Base-by-base conservation (phyloP, 2,797 vertebrate genomes). In the Valencia hispanica region DNA sequence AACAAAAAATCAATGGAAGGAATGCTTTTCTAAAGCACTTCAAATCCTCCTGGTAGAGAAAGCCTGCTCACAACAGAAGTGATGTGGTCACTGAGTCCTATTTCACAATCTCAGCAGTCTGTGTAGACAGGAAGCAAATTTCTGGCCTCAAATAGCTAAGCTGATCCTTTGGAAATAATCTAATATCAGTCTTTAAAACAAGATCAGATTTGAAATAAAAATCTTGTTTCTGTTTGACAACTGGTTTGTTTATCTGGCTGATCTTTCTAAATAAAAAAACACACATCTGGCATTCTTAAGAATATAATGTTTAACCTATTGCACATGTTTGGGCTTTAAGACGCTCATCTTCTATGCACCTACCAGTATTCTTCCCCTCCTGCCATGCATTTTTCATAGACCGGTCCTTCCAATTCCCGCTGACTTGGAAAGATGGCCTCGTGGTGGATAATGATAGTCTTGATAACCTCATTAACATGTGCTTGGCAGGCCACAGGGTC, bases 391-490 rank as follows among this genome's bases (percentile, higher is more conserved):
- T 99, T 99, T 90, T 99, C 98, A 57, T 99, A 99, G 72, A 99
- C 96, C 0, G 98, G 98, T 65, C 98, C 98, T 0, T 99, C 98
- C 82, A 99, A 91, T 91, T 98, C 98, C 2, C 96, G 93, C 79
- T 91, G 96, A 82, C 93, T 94, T 36, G 98, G 98, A 91, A 98
- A 99, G 92, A 99, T 99, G 94, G 94, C 93, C 93, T 99, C 98
- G 2, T 98, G 96, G 94, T 98, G 96, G 34, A 97, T 93, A 88
- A 99, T 99, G 93, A 99, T 96, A 78, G 96, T 98, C 94, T 99
- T 99, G 94, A 99, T 99, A 94, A 99, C 96, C 92, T 99, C 98
- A 5, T 99, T 99, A 92, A 99, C 98, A 1, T 99, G 98, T n/a
- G 97, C 97, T 89, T 99, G 98, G 91, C 98, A 99, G 86, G 97